Conservation (phyloP, 2,888 invertebrate genomes). For the Phengaris arion region DNA sequence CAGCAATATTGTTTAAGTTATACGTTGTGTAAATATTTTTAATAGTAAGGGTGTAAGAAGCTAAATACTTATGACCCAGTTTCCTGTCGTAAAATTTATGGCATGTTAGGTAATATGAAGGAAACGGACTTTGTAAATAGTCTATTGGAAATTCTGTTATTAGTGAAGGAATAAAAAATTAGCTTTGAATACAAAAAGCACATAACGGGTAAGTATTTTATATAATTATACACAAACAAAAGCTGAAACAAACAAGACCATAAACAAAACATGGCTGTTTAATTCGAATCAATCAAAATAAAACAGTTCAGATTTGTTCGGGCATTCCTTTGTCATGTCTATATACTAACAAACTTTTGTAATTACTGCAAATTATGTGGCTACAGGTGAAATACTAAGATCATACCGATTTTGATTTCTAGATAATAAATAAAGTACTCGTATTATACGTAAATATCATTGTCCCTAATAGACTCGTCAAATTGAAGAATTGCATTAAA, state of each 20-base stretch:
- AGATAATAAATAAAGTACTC: too few relatives aligned
- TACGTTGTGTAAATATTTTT: too few relatives aligned
- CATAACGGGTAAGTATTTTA: neutral
- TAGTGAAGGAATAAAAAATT: too few relatives aligned
- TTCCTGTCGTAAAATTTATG: neutral
- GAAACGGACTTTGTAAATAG: too few relatives aligned
- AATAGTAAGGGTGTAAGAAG: too few relatives aligned
- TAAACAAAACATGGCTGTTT: conserved; percentile 12
- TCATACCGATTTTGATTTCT: neutral
- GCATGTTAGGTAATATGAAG: too few relatives aligned
- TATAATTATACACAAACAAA: neutral
- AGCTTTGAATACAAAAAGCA: too few relatives aligned
- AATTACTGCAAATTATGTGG: conserved; percentile 23
- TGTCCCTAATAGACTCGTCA: too few relatives aligned
- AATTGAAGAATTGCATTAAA: too few relatives aligned
- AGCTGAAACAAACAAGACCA: neutral
- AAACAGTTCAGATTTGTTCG: conserved; percentile 21
- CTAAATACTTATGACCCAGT: neutral
- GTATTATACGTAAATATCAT: too few relatives aligned
- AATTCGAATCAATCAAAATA: conserved; percentile 27
- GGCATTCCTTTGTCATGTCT: conserved; percentile 20
- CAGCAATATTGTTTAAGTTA: too few relatives aligned
- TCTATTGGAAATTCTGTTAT: too few relatives aligned
- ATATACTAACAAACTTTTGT: conserved; percentile 26
- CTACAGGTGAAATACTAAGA: conserved; percentile 15